Evolutionary conservation across 2,888 invertebrate species (phyloP).

Genomic region (Caenorhabditis sp.): DNA sequence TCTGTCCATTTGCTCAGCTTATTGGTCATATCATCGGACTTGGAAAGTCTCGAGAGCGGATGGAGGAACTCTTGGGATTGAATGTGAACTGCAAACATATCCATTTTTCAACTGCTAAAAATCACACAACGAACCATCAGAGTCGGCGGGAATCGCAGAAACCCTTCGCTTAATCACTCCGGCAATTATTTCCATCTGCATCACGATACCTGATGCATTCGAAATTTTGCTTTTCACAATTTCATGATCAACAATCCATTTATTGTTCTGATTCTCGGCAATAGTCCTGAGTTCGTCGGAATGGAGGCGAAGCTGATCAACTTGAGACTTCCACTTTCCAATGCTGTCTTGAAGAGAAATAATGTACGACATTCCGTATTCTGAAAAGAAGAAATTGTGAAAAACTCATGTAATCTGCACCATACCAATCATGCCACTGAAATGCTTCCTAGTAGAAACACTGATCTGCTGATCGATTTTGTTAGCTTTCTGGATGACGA

Average conservation of each 20-base stretch:
- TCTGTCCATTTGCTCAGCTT: slow-evolving; percentile 39
- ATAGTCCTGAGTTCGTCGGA: slow-evolving; percentile 15
- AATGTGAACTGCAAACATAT: slow-evolving; percentile 22
- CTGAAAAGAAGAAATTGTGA: slow-evolving; percentile 47
- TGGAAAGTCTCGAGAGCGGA: slow-evolving; percentile 60
- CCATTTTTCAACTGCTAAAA: neutral
- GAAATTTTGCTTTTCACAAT: slow-evolving; percentile 6
- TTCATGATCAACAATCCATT: slow-evolving; percentile 56
- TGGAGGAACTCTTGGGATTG: slow-evolving; percentile 40
- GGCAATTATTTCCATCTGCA: slow-evolving; percentile 19
- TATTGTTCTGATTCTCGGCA: slow-evolving; percentile 28
- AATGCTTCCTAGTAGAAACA: slow-evolving; percentile 67
- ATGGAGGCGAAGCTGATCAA: neutral
- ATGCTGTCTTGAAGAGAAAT: slow-evolving; percentile 52
- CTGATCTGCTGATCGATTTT: slow-evolving; percentile 70
- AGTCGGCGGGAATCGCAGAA: slow-evolving; percentile 14
- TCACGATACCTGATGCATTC: neutral
- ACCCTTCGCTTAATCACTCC: slow-evolving; percentile 31
- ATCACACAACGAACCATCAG: slow-evolving; percentile 34
- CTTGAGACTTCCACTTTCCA: slow-evolving; percentile 18
- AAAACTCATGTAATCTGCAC: neutral
- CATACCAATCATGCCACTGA: slow-evolving; percentile 70
- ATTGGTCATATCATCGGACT: slow-evolving; percentile 43
- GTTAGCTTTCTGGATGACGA: slow-evolving; percentile 57
- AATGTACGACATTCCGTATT: slow-evolving; percentile 70